Conservation (phyloP, 1,140 invertebrate species). For the Matsumurasca onukii region DNA sequence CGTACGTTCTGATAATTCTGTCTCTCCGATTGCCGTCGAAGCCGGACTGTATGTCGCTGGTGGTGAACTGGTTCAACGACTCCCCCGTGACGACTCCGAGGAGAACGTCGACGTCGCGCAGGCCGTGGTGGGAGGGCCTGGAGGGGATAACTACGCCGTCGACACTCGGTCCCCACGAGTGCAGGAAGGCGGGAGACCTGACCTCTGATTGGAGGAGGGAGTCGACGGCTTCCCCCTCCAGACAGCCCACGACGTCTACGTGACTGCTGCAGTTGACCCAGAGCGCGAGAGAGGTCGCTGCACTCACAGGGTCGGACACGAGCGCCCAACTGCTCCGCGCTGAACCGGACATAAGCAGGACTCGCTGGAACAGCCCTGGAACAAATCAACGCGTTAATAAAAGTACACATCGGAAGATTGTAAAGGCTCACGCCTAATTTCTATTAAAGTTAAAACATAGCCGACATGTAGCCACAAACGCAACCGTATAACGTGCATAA, state of each 20-base stretch:
- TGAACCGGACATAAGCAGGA: constrained; percentile 88
- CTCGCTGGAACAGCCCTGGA: constrained; percentile 83
- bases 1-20: constrained; percentile 74
- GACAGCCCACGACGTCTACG: constrained; percentile 74
- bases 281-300: constrained; percentile 77
- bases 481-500: too few relatives aligned
- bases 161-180: constrained; percentile 78
- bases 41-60: constrained; percentile 54
- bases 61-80: constrained; percentile 35
- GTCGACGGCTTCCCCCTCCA: constrained; percentile 70
- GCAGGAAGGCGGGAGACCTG: constrained; percentile 75
- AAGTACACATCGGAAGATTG: too few relatives aligned
- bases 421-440: not conserved
- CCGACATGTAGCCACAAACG: too few relatives aligned
- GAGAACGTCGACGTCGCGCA: constrained; percentile 41
- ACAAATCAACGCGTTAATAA: too few relatives aligned
- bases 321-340: constrained; percentile 90
- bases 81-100: constrained; percentile 43
- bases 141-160: constrained; percentile 81
- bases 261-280: constrained; percentile 84
- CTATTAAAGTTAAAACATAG: not conserved
- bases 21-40: constrained; percentile 56
- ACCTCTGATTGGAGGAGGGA: constrained; percentile 78
- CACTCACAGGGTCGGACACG: constrained; percentile 82
- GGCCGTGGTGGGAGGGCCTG: constrained; percentile 46